Percentiles rank a stretch among this genome's conserved stretches.
Conservation (phyloP, 1,140 invertebrate genomes). For the Drosophila murphyi region DNA sequence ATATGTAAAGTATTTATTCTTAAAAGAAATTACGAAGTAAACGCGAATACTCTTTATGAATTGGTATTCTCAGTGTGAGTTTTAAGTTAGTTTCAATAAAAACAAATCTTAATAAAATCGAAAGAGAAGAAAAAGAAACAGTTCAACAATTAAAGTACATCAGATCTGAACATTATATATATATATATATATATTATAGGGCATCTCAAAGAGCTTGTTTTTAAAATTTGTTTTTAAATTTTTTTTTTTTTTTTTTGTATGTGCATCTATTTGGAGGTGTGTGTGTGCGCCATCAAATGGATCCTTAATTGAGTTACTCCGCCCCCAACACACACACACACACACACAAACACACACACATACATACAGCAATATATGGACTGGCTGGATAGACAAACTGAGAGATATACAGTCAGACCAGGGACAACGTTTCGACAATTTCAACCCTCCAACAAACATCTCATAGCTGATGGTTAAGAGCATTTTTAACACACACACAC, state of each 20-base stretch:
- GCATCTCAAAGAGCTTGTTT: constrained; percentile 28
- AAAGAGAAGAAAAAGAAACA: background rate
- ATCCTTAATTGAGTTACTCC: constrained; percentile 84
- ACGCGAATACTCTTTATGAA: too few relatives aligned
- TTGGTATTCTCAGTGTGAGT: too few relatives aligned
- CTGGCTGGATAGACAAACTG: constrained; percentile 53
- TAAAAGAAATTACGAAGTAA: too few relatives aligned
- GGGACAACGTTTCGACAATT: constrained; percentile 57
- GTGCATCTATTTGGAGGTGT: constrained; percentile 25
- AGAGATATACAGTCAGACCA: constrained; percentile 53
- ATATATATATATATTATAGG: background rate
- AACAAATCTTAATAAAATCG: background rate
- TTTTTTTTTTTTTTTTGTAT: constrained; percentile 29
- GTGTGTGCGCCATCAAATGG: constrained; percentile 78
- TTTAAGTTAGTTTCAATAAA: background rate
- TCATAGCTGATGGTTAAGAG: constrained; percentile 70
- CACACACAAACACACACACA: constrained; percentile 30
- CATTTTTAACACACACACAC: constrained; percentile 67
- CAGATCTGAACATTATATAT: too few relatives aligned
- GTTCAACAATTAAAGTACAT: too few relatives aligned
- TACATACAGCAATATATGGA: background rate
- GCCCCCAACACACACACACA: constrained; percentile 56
- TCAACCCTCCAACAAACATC: constrained; percentile 65
- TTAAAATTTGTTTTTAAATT: constrained; percentile 29
- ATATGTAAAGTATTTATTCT: background rate